phyloP scores from a whole-genome alignment of 1,140 invertebrate species.

The Globodera rostochiensis region DNA sequence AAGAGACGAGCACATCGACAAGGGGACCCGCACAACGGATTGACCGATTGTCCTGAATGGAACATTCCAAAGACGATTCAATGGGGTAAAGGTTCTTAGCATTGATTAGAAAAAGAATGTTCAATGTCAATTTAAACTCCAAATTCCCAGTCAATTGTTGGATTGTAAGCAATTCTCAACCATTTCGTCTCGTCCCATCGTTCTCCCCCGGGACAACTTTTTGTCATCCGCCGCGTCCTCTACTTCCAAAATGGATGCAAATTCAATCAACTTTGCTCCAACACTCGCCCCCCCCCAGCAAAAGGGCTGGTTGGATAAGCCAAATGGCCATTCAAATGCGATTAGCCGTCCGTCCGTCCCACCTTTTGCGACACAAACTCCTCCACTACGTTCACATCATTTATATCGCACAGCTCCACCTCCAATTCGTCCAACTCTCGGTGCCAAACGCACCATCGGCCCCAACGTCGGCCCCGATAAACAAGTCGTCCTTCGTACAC shows the following conservation, averaged over 20 bases:
- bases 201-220: not conserved
- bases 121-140: not conserved
- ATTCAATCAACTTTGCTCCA: slow-evolving; percentile 1
- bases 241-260: not conserved
- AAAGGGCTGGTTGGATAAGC: not conserved
- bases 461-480: slow-evolving; percentile 42
- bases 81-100: not conserved
- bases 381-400: slow-evolving; percentile 49
- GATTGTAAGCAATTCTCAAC: not conserved
- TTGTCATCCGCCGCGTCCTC: not conserved
- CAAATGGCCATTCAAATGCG: not conserved
- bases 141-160: not conserved
- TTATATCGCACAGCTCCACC: slow-evolving; percentile 48
- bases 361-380: slow-evolving; percentile 51
- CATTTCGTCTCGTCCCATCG: not conserved
- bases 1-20: slow-evolving; percentile 14
- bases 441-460: slow-evolving; percentile 40
- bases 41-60: slow-evolving; percentile 1
- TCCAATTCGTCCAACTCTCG: slow-evolving; percentile 38
- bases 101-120: not conserved
- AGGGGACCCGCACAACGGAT: slow-evolving; percentile 14
- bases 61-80: too few species aligned
- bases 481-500: slow-evolving; percentile 50
- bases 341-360: slow-evolving; percentile 17
- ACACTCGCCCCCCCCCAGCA: not conserved